Percentiles rank a stretch among this genome's conserved stretches.
Conservation (phyloP, 53 echinoderm and acorn worm species). For the Luidia sarsii region DNA sequence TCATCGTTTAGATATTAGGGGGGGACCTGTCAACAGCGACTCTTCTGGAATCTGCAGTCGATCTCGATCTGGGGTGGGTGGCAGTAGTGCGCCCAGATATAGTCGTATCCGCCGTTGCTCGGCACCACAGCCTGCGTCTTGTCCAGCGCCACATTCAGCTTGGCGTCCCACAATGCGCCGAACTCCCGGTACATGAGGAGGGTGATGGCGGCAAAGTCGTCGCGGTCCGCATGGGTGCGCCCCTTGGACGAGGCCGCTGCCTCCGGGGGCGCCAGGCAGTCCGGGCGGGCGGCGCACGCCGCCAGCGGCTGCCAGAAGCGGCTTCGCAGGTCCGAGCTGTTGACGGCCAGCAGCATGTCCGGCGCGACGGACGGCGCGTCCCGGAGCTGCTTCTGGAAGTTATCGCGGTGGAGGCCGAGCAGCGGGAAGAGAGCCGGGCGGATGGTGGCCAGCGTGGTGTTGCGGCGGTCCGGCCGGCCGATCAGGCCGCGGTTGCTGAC, state of each 20-base stretch:
- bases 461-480: constrained; percentile 43
- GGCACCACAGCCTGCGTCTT: constrained; percentile 55
- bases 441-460: constrained; percentile 52
- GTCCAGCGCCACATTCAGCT: constrained; percentile 53
- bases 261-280: constrained; percentile 80
- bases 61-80: constrained; percentile 90
- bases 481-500: constrained; percentile 70
- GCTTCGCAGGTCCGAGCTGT: constrained; percentile 59
- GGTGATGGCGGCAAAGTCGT: constrained; percentile 71
- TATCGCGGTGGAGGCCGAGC: constrained; percentile 24
- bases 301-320: constrained; percentile 72
- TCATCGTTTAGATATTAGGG: too few species aligned
- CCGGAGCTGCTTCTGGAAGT: constrained; percentile 60
- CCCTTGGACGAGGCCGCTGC: constrained; percentile 39
- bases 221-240: constrained; percentile 69
- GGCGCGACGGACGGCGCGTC: constrained; percentile 57
- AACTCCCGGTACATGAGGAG: constrained; percentile 74
- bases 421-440: constrained; percentile 68
- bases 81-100: constrained; percentile 95
- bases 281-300: constrained; percentile 61
- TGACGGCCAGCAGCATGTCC: constrained; percentile 67
- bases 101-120: constrained; percentile 65
- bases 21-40: constrained; percentile 76
- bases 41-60: constrained; percentile 68
- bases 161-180: constrained; percentile 62